Evolutionary conservation across 2,888 invertebrate species (phyloP).

Genomic region (Caenorhabditis sp.): DNA sequence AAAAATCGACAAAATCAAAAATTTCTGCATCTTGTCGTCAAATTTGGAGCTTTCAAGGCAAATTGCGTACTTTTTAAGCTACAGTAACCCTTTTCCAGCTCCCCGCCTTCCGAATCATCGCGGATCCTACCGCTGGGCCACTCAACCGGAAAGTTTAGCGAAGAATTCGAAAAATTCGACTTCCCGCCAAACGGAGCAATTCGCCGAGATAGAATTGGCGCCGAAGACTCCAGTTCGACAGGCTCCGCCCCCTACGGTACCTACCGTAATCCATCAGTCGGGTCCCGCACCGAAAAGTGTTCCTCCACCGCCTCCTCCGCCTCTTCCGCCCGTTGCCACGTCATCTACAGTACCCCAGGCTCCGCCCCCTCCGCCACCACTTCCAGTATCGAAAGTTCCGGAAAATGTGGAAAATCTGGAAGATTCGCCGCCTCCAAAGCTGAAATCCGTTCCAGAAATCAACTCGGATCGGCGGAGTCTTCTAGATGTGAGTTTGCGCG

Average conservation of each 20-base stretch:
- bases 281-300: constrained; percentile 5
- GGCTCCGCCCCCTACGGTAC: constrained; percentile 32
- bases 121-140: constrained; percentile 51
- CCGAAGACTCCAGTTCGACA: constrained; percentile 11
- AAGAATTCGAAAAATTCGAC: neutral
- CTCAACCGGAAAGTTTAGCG: constrained; percentile 14
- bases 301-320: constrained; percentile 49
- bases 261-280: constrained; percentile 1
- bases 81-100: constrained; percentile 7
- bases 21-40: neutral
- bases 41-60: neutral
- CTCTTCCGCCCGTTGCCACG: constrained; percentile 26
- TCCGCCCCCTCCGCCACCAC: constrained; percentile 35
- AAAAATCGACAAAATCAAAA: neutral
- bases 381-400: neutral
- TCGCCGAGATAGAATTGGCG: constrained; percentile 21
- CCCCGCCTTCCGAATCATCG: constrained; percentile 44
- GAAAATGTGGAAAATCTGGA: neutral
- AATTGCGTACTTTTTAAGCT: neutral
- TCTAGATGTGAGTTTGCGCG: constrained; percentile 31
- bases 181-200: constrained; percentile 30
- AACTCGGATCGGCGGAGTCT: constrained; percentile 35
- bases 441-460: constrained; percentile 26
- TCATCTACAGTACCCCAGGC: constrained; percentile 38
- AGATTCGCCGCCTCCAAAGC: constrained; percentile 2